Conservation (phyloP, 1,140 invertebrate species). For the Palaemon carinicauda region DNA sequence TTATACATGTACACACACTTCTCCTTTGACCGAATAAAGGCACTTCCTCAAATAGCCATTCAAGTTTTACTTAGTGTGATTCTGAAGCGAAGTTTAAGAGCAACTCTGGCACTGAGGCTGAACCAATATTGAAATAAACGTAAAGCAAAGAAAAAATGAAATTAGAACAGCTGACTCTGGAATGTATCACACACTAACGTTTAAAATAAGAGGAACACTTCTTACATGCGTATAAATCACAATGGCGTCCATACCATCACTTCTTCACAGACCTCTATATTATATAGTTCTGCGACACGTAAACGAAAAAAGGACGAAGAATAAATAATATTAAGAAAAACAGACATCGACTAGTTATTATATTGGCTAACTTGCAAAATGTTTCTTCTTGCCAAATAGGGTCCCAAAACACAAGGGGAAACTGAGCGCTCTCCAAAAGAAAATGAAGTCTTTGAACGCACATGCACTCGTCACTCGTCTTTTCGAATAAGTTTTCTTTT, state of each 20-base stretch:
- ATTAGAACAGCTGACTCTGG: constrained; percentile 29
- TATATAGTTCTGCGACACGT: constrained; percentile 27
- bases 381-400: constrained; percentile 8
- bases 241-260: constrained; percentile 15
- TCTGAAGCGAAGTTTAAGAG: constrained; percentile 52
- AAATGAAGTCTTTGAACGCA: background rate
- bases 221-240: constrained; percentile 38
- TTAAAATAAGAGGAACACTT: background rate
- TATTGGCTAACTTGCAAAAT: constrained; percentile 17
- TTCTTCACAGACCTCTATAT: constrained; percentile 23
- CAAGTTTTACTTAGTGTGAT: constrained; percentile 50
- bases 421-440: too few species aligned
- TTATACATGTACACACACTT: constrained; percentile 48
- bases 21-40: constrained; percentile 50
- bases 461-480: background rate
- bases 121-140: background rate
- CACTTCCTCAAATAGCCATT: constrained; percentile 55
- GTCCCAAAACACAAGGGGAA: background rate
- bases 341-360: constrained; percentile 49
- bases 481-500: background rate
- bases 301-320: constrained; percentile 46
- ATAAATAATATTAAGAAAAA: background rate
- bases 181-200: constrained; percentile 31
- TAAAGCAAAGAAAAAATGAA: constrained; percentile 10
- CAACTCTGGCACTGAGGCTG: constrained; percentile 48